Evolutionary conservation across 2,888 invertebrate genomes (phyloP).

Genomic region (Tenthredo mesomela): DNA sequence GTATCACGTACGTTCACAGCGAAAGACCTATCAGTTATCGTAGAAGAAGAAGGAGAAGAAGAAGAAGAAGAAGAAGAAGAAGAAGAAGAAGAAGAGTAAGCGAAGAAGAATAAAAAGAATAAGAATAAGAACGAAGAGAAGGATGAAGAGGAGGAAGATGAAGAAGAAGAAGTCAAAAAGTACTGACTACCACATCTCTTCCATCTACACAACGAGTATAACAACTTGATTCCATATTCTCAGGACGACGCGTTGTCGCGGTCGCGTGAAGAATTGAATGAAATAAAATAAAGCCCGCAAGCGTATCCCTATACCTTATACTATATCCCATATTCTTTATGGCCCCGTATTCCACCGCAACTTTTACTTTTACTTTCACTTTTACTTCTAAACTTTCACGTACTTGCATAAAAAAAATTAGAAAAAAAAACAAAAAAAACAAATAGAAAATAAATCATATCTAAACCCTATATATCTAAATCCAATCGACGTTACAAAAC

Average conservation of each 20-base stretch:
- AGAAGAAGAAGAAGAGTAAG: background rate
- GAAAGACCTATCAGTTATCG: background rate
- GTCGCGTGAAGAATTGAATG: conserved; percentile 72
- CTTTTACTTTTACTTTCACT: background rate
- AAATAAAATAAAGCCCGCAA: conserved; percentile 72
- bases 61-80: background rate
- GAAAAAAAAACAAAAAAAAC: too few species aligned
- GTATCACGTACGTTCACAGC: background rate
- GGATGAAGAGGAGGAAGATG: background rate
- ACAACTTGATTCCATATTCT: conserved; percentile 76
- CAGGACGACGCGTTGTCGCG: conserved; percentile 66
- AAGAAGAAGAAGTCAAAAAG: background rate
- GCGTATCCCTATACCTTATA: conserved; percentile 63
- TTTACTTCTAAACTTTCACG: background rate
- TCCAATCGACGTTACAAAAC: too few species aligned
- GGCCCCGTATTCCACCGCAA: conserved; percentile 49
- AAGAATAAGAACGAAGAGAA: background rate
- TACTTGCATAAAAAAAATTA: background rate
- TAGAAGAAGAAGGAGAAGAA: background rate
- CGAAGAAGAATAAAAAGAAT: background rate
- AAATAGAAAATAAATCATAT: too few species aligned
- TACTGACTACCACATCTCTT: background rate
- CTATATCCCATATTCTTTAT: conserved; percentile 59
- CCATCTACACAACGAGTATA: conserved; percentile 61
- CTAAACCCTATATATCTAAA: too few species aligned